Conservation (phyloP, 1,140 invertebrate species). For the Oncopodura yosiiana region DNA sequence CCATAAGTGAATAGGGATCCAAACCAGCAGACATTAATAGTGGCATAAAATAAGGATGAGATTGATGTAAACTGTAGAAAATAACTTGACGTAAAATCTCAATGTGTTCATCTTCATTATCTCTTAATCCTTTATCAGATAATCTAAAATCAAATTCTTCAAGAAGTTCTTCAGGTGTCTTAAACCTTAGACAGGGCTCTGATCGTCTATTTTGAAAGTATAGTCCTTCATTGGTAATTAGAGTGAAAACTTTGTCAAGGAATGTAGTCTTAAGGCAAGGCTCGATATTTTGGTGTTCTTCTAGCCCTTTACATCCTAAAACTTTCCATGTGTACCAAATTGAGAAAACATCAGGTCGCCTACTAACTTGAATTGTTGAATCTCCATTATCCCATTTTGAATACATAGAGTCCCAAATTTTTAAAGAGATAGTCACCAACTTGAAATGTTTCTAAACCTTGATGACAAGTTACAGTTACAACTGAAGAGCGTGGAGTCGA, state of each 20-base stretch:
- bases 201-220: neutral
- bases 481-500: no score
- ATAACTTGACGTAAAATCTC: neutral
- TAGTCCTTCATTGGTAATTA: neutral
- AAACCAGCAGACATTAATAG: neutral
- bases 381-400: slow-evolving; percentile 48
- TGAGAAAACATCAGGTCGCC: slow-evolving; percentile 49
- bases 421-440: no score
- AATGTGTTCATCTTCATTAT: neutral
- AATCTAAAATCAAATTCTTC: slow-evolving; percentile 3
- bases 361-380: slow-evolving; percentile 49
- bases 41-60: neutral
- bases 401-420: no score
- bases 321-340: slow-evolving; percentile 50
- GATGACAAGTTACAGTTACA: no score
- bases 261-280: neutral
- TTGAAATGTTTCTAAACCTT: no score
- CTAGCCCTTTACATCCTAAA: slow-evolving; percentile 38
- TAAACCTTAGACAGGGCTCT: neutral
- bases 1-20: neutral
- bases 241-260: neutral
- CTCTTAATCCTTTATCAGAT: neutral
- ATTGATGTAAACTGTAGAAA: neutral
- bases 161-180: neutral
- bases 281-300: no score